Percentiles rank a stretch among this genome's conserved stretches.
Evolutionary conservation across 2,797 vertebrate genomes (phyloP).

Genomic region (Coluber constrictor): DNA sequence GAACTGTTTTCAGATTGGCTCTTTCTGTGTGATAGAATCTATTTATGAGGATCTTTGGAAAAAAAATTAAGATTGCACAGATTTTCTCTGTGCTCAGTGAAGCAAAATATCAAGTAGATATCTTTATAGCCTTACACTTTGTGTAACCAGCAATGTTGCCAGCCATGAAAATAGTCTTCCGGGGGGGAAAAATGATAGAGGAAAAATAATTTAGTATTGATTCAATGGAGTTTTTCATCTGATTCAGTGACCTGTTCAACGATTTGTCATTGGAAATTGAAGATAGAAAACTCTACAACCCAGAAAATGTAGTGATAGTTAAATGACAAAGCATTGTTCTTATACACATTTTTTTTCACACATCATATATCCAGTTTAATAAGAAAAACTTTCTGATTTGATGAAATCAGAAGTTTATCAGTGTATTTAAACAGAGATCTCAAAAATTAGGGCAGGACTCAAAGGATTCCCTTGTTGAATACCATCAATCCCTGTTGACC

Average conservation of each 20-base stretch:
- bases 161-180: conserved; percentile 46
- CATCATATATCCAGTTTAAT: neutral
- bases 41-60: conserved; percentile 58
- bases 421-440: neutral
- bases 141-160: conserved; percentile 50
- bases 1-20: conserved; percentile 63
- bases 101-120: conserved; percentile 66
- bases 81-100: conserved; percentile 63
- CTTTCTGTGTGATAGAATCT: conserved; percentile 43
- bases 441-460: neutral
- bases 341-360: neutral
- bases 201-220: conserved; percentile 50
- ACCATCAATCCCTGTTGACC: neutral
- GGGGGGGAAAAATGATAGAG: neutral
- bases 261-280: conserved; percentile 58
- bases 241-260: conserved; percentile 55
- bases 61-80: conserved; percentile 58
- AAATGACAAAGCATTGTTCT: neutral
- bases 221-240: conserved; percentile 53
- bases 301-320: neutral
- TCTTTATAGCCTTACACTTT: conserved; percentile 44
- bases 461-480: neutral
- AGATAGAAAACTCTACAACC: conserved; percentile 1
- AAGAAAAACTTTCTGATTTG: neutral
- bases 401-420: neutral